These are phyloP conservation scores for Lipotes vexillifer DNA, from an alignment of 2,113 vertebrate genomes.

Conservation along the genomic window DNA sequence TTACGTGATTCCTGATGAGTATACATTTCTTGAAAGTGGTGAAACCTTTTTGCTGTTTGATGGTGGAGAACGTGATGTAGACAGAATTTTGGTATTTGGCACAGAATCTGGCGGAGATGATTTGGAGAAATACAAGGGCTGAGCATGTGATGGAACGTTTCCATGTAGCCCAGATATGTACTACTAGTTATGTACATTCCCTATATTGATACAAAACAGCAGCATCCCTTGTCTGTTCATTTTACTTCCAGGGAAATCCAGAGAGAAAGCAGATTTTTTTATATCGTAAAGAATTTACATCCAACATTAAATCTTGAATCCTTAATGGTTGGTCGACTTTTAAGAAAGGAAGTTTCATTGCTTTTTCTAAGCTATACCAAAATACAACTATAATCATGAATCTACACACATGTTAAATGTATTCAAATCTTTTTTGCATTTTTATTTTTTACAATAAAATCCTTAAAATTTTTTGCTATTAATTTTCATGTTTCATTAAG, in stretches of 20 bases:
- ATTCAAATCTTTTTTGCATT: background rate
- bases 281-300: background rate
- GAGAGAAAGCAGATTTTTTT: background rate
- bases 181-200: accelerated
- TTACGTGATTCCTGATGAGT: background rate
- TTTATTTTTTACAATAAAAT: background rate
- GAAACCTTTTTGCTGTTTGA: too few relatives aligned
- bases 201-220: background rate
- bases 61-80: background rate
- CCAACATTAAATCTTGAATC: background rate
- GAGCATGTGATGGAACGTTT: background rate
- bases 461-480: accelerated
- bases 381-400: background rate
- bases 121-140: background rate
- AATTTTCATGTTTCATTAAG: background rate
- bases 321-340: background rate
- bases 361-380: background rate
- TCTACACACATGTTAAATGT: background rate
- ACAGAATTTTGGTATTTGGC: background rate
- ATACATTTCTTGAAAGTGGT: background rate
- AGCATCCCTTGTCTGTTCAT: background rate
- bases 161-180: accelerated
- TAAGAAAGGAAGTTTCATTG: background rate
- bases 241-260: background rate
- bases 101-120: background rate